Evolutionary conservation across 2,888 invertebrate genomes (phyloP).

Genomic region (Cyclophora albipunctata): DNA sequence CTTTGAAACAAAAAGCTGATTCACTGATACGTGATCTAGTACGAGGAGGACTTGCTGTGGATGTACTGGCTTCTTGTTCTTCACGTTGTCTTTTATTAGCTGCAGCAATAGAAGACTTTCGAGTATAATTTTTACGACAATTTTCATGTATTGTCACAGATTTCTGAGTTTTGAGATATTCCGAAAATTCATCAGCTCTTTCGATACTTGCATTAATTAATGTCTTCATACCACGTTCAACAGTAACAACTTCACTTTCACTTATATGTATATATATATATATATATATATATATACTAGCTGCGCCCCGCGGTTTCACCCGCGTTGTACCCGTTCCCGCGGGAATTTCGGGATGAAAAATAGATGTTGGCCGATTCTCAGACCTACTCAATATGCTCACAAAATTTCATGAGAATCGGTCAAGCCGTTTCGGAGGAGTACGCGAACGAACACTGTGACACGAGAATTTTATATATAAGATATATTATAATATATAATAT

Average conservation of each 20-base stretch:
- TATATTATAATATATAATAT: too few relatives aligned
- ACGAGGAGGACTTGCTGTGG: slow-evolving; percentile 25
- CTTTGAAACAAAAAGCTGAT: slow-evolving; percentile 29
- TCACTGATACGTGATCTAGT: slow-evolving; percentile 27
- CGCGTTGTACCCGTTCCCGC: too few relatives aligned
- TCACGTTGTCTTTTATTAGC: slow-evolving; percentile 28
- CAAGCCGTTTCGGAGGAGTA: too few relatives aligned
- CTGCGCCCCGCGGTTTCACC: too few relatives aligned
- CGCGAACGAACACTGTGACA: too few relatives aligned
- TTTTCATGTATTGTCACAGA: slow-evolving; percentile 26
- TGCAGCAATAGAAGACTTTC: slow-evolving; percentile 26
- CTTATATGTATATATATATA: too few relatives aligned
- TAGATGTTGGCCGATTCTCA: too few relatives aligned
- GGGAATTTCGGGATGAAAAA: too few relatives aligned
- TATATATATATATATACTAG: too few relatives aligned
- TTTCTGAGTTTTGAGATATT: slow-evolving; percentile 20
- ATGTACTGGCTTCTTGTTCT: slow-evolving; percentile 28
- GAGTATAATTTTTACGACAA: slow-evolving; percentile 28
- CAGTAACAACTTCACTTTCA: slow-evolving; percentile 29
- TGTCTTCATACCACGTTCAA: slow-evolving; percentile 23
- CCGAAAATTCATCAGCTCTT: slow-evolving; percentile 24
- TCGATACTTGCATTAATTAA: slow-evolving; percentile 24
- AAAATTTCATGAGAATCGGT: too few relatives aligned
- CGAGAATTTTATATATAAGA: too few relatives aligned
- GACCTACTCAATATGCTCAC: too few relatives aligned